Evolutionary conservation across 2,888 invertebrate species (phyloP).

Genomic region (Amphipoea oculea): DNA sequence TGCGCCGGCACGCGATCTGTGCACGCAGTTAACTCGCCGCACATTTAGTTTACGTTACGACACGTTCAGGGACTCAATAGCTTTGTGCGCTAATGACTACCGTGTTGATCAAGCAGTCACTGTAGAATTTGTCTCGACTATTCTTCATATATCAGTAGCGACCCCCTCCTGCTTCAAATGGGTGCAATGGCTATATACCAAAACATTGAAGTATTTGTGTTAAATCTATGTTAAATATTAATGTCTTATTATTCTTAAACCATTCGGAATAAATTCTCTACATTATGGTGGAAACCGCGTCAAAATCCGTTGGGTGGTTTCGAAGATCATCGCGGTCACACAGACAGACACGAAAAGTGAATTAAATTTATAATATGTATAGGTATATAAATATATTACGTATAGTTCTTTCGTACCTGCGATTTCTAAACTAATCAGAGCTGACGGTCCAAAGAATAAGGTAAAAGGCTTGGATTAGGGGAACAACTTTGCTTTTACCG

Average conservation of each 20-base stretch:
- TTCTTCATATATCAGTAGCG: not conserved
- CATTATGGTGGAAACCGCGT: not conserved
- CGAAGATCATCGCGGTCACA: not conserved
- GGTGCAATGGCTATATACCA: no score
- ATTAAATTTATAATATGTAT: not conserved
- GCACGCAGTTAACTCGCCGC: conserved; percentile 83
- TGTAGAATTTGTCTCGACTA: not conserved
- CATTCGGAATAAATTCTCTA: no score
- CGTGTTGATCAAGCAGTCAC: not conserved
- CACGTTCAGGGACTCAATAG: conserved; percentile 33
- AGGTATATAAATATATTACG: not conserved
- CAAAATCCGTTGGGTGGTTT: not conserved
- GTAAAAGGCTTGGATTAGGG: no score
- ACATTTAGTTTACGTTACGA: conserved; percentile 68
- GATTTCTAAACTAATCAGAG: not conserved
- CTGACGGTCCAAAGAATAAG: not conserved
- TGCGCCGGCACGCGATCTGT: conserved; percentile 87
- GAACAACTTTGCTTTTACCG: not conserved
- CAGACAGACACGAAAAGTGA: not conserved
- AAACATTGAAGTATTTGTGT: no score
- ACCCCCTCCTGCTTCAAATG: no score
- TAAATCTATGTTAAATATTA: not conserved
- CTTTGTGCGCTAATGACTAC: conserved; percentile 12
- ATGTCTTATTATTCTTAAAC: not conserved
- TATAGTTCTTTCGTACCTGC: not conserved